Percentiles rank a stretch among this genome's conserved stretches.
Evolutionary conservation across 2,888 invertebrate species (phyloP).

Genomic region (Phanerotoma sp.): DNA sequence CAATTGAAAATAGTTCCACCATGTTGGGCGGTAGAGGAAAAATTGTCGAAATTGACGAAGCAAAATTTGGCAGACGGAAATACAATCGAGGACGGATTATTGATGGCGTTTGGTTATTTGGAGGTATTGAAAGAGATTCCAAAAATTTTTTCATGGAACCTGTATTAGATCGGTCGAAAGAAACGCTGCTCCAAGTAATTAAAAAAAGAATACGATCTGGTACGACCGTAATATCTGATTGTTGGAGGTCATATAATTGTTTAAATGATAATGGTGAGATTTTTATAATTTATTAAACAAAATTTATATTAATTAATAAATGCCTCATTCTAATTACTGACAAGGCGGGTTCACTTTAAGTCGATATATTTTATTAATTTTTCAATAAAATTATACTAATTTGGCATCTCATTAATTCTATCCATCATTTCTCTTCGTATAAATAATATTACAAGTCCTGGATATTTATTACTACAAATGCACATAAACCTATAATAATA

Average conservation of each 20-base stretch:
- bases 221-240: slow-evolving; percentile 37
- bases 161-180: slow-evolving; percentile 20
- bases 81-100: slow-evolving; percentile 27
- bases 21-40: slow-evolving; percentile 3
- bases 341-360: too few species aligned
- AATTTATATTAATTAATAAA: too few species aligned
- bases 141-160: slow-evolving; percentile 23
- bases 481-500: too few species aligned
- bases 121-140: slow-evolving; percentile 23
- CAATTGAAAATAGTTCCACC: background rate
- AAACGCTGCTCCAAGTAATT: slow-evolving; percentile 32
- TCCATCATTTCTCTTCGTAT: too few species aligned
- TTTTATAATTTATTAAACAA: too few species aligned
- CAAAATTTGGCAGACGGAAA: slow-evolving; percentile 28
- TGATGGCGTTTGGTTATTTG: slow-evolving; percentile 31
- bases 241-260: slow-evolving; percentile 39
- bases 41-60: slow-evolving; percentile 28
- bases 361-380: too few species aligned
- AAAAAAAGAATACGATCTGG: slow-evolving; percentile 33
- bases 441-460: too few species aligned
- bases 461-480: too few species aligned
- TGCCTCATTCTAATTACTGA: too few species aligned
- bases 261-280: slow-evolving; percentile 27
- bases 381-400: too few species aligned
- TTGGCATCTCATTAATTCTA: too few species aligned